Base-by-base conservation (phyloP, 2,113 vertebrate genomes). In the Camelus dromedarius region DNA sequence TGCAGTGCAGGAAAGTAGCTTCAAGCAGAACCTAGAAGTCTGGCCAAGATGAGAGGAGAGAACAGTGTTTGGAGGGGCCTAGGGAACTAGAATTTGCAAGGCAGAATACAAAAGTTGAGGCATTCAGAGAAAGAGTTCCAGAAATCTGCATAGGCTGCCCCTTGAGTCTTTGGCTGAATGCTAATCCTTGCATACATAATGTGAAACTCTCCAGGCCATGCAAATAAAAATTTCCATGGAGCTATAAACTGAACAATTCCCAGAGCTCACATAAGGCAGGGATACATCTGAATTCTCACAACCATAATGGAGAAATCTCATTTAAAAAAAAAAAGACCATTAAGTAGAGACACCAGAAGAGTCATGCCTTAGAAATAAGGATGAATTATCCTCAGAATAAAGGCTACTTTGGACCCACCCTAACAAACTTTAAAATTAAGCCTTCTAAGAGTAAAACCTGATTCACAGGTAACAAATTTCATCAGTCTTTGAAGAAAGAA, bases 181-280 rank as follows among this genome's bases (percentile, higher is more conserved):
- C 75, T 92, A 93, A 82, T 87, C 80, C 79, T 96, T 94, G 38
- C 84, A 75, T 87, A 62, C 32, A 58, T 92, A 92, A 96, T 92
- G 35, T 92, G 86, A 92, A 96, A 91, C 83, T 96, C 38, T 79
- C 92, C 58, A 93, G 96, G 79, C 94, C 91, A 42, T 89, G 73
- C 48, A 96, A 91, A 86, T 96, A 95, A 95, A 95, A 96, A 93
- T 83, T 86, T 54, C 79, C 79, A 75, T 52, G 79, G 77, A 96
- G n/a, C 90, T 88, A 48, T 87, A 94, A 91, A 84, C 52, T 66
- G 54, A 94, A 89, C 84, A 90, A 81, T 89, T 94, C 93, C 91
- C 93, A 93, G 89, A 93, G 48, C 84, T 95, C 76, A 70, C n/a
- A 48, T 56, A 77, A 54, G 70, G 50, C 83, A 92, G 70, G 92